Evolutionary conservation across 2,113 vertebrate genomes (phyloP), one percentile per base, ranked within the genome.

Genomic region (Pyrgilauda ruficollis): DNA sequence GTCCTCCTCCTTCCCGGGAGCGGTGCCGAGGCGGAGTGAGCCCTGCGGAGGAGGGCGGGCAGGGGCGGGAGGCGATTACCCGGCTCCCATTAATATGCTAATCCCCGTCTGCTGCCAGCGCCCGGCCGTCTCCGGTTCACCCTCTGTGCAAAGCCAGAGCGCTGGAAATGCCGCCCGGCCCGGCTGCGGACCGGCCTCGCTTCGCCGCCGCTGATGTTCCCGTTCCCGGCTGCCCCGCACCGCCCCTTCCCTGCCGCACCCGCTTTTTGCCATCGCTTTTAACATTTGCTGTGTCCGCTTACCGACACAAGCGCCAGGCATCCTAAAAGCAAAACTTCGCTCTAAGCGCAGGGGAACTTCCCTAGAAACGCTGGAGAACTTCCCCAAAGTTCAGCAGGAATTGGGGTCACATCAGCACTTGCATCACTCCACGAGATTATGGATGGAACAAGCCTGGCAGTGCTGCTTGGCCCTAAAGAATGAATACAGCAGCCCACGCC

Each of bases 51-150:
- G 79, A 90, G 70, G 87, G 87, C 87, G 70, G 87, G 79, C 87
- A 90, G 87, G 55, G 87, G 63, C 79, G 87, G 87, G 87, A 76
- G 87, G 79, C 79, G 87, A 90, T 84, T 90, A 90, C 87, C 78
- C 78, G 55, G 87, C 55, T 67, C 0, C 24, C 55, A 90, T 90
- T 90, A 90, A 90, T 90, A 90, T 84, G 87, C 87, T 90, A 90
- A 90, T 90, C 87, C 87, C 87, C 87, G 87, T 90, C 87, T 89
- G 87, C 78, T 83, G 87, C 78, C 69, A 69, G 69, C 78, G 62
- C 69, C 69, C 53, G 53, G 87, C 77, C 67, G 77, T 11, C 77
- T 74, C 39, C 61, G 46, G 8, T 67, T 81, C 86, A 44, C 44
- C 33, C 77, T 37, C 31, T 24, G 86, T 52, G 86, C 52, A 30